Base-by-base conservation (phyloP, 2,797 vertebrate species). In the Discoglossus pictus region DNA sequence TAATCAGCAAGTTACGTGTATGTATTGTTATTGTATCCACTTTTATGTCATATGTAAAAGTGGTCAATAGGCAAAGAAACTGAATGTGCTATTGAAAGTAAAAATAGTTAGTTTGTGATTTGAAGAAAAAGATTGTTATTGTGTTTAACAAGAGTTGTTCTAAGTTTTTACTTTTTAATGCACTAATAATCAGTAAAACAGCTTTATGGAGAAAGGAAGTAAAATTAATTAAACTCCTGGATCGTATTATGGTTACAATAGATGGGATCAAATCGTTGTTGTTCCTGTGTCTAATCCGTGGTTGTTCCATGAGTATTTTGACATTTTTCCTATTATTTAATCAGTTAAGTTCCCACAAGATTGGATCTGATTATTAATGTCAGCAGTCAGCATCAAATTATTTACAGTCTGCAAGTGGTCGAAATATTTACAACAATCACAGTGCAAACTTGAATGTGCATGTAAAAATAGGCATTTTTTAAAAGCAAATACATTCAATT, bases 341-440 rank as follows among this genome's bases (percentile, higher is more conserved):
- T 67, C 53, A 50, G 15, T 18, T 4, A 1, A 13, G 2, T 16
- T 50, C 64, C 64, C 64, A 27, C 2, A 59, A 58, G 64, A 13
- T 38, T 20, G 16, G 3, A 11, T 38, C 31, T 66, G 63, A 66
- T 66, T 65, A 46, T 56, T 56, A 36, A 56, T 58, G 43, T 66
- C 63, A 56, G 34, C 51, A 38, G 42, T 17, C 7, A 31, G 34
- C 11, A 25, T 6, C 20, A 31, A 56, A 56, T 56, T 47, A 66
- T 56, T 56, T 56, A 47, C 42, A 38, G 12, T 23, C 34, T 47
- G 15, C 24, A 20, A 50, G 54, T 23, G 53, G 53, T 27, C 43
- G 23, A 58, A 31, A 34, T 24, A 47, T 66, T 39, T 47, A 15
- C 43, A 58, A 27, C 43, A 42, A 13, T n/a, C n/a, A n/a, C n/a